These are phyloP conservation scores for Ormyrus nitidulus DNA, from an alignment of 2,888 invertebrate genomes.

Conservation along the genomic window DNA sequence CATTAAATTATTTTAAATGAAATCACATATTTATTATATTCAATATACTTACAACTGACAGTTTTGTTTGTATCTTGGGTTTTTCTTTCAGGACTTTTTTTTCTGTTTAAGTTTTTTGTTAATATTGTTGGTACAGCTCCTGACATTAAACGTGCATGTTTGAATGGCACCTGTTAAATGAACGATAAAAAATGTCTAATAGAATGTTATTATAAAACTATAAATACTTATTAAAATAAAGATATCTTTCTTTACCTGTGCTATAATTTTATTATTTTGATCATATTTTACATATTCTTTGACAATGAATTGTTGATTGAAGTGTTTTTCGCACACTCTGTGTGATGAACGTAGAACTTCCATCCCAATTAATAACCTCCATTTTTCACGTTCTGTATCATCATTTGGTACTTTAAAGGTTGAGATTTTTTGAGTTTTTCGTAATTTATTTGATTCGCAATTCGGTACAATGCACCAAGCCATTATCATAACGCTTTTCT, in stretches of 20 bases:
- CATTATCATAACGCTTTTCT: background rate
- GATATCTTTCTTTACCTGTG: background rate
- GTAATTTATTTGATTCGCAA: background rate
- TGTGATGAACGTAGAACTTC: background rate
- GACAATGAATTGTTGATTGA: background rate
- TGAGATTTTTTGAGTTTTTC: background rate
- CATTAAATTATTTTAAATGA: background rate
- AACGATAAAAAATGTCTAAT: background rate
- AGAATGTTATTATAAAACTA: background rate
- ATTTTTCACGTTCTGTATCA: background rate
- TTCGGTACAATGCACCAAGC: background rate
- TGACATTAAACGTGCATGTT: background rate
- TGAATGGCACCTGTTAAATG: background rate
- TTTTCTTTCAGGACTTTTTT: slow-evolving; percentile 3
- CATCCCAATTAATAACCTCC: background rate
- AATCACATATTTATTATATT: background rate
- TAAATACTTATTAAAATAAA: background rate
- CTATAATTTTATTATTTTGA: background rate
- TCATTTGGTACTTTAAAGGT: slow-evolving; percentile 6
- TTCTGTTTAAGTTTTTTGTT: background rate
- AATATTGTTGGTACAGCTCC: background rate
- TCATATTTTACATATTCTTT: background rate
- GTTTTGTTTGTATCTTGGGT: background rate
- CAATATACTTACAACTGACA: background rate
- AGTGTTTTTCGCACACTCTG: slow-evolving; percentile 9